Evolutionary conservation across 2,888 invertebrate species (phyloP), one percentile per base, ranked within the genome.

Genomic region (Microctonus hyperodae): DNA sequence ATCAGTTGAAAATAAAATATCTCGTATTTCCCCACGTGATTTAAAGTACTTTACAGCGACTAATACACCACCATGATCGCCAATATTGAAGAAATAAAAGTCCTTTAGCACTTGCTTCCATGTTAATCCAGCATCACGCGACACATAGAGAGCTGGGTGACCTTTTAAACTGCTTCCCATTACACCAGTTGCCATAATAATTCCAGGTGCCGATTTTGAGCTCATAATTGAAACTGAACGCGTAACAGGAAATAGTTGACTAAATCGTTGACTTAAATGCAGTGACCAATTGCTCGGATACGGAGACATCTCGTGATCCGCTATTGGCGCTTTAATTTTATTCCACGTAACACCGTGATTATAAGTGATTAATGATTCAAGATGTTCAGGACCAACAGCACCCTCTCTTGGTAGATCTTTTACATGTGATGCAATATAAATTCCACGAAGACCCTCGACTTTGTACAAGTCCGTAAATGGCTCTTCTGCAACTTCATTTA

Each of bases 291-390:
- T 89, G 70, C 88, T 88, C 55, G 87, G 85, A 79, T 51, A 23
- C 5, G 33, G 5, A 23, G 16, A 6, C 1, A 92, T 92, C 84
- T 90, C 85, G 61, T 90, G 88, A 79, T 93, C 92, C 31, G 86
- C 85, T 25, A 86, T 85, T 0, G 96, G 95, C 0, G 94, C 89
- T 67, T 88, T 88, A 55, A 96, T 88, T 0, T 88, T 88, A 0
- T 89, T 88, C 97, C 96, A 97, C 7, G 90, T 89, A 59, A 90
- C 91, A 2, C 97, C 97, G 78, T 94, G 93, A 83, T 96, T 94
- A 81, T 90, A 96, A 0, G 94, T 92, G 64, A 96, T 95, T 61
- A 93, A 82, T 0, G 95, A 92, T 0, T 90, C 86, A 57, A 96
- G 86, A 81, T 94, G 90, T 74, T 94, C 93, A 0, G 92, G 91